Evolutionary conservation across 2,797 vertebrate genomes (phyloP).

Genomic region (Bucorvus abyssinicus): DNA sequence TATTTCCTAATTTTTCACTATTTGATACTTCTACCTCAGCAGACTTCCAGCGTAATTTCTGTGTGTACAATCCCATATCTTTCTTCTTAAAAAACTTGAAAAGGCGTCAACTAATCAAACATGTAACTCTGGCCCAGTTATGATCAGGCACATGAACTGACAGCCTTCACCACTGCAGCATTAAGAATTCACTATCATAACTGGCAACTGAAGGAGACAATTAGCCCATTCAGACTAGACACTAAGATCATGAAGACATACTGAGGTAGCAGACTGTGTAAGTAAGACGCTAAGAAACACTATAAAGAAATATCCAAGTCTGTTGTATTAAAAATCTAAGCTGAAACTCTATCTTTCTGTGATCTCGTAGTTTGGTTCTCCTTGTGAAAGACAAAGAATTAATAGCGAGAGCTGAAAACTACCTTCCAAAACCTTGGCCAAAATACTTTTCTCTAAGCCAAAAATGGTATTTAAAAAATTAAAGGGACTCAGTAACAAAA

Average conservation of each 20-base stretch:
- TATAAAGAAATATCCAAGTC: neutral
- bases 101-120: neutral
- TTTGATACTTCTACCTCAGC: neutral
- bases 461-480: neutral
- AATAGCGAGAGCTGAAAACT: neutral
- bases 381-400: neutral
- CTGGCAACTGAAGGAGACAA: neutral
- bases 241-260: neutral
- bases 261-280: neutral
- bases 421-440: neutral
- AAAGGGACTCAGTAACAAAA: neutral
- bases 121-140: neutral
- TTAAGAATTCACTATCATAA: neutral
- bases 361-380: neutral
- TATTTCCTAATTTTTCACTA: neutral
- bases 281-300: neutral
- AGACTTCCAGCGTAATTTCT: neutral
- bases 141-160: neutral
- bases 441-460: neutral
- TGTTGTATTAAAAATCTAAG: neutral
- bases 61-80: neutral
- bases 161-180: neutral
- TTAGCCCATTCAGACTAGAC: neutral
- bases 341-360: neutral
- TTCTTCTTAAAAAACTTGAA: neutral